Base-by-base conservation (phyloP, 1,140 invertebrate genomes). In the Scylla paramamosain region DNA sequence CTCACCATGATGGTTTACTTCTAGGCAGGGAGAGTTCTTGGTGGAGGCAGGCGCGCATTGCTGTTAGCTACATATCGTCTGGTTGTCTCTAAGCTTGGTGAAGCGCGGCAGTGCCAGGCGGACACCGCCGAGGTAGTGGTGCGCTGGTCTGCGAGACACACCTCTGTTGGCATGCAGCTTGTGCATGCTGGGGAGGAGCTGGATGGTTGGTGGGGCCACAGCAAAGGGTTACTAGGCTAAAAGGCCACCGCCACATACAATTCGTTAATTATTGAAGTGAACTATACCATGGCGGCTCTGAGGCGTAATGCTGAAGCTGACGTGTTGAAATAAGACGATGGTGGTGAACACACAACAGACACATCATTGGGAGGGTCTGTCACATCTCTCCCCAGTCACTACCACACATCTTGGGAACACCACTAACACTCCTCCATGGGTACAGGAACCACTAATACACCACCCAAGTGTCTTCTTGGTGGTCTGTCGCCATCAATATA, bases 21-120 rank as follows among this genome's bases (percentile, higher is more conserved):
- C 91, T 95, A 82, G 94, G 91, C 1, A n/a, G 92, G 94, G 91
- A 95, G 28, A 82, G 45, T 87, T 95, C 52, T 90, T 82, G 87
- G n/a, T 45, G 87, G 48, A 59, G 77, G 83, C n/a, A 93, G 77
- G 82, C 52, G 84, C 83, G 46, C 86, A 84, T n/a, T 32, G 86
- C 46, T 91, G 92, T 93, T 93, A 93, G 32, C 92, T 93, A 87
- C 83, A 28, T 93, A 52, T 48, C 83, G 29, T 39, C 52, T 93
- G 92, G 48, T 48, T 48, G 67, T 87, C 90, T 94, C 87, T 90
- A 94, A 94, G 93, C 87, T 91, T 87, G 86, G 52, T n/a, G 82
- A 94, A 94, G 93, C 93, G 90, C 82, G 90, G 67, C n/a, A 91
- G 59, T 91, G 82, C 82, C 88, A 29, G 52, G 52, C 52, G 10